A percentile compares a stretch with the other conserved stretches of the same genome.
These are phyloP conservation scores for Eumeta japonica DNA, from an alignment of 1,140 invertebrate genomes.

Conservation along the genomic window DNA sequence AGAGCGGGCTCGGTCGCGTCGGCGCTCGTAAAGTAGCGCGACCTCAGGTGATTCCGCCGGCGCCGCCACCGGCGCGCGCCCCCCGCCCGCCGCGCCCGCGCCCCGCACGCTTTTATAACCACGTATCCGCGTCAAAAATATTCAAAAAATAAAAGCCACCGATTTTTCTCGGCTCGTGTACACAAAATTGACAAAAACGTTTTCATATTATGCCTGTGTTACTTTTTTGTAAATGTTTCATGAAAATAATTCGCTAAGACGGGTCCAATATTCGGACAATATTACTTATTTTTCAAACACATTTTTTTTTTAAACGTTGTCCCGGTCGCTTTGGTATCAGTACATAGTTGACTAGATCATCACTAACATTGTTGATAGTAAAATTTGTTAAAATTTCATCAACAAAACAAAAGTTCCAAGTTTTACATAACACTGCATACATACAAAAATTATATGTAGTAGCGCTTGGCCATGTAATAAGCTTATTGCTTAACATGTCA, in stretches of 20 bases:
- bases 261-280: too few relatives aligned
- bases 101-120: conserved; percentile 6
- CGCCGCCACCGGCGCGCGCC: conserved; percentile 9
- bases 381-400: too few relatives aligned
- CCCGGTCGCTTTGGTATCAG: too few relatives aligned
- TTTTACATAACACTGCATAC: too few relatives aligned
- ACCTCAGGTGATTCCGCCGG: conserved; percentile 51
- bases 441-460: too few relatives aligned
- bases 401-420: too few relatives aligned
- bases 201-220: conserved; percentile 11
- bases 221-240: too few relatives aligned
- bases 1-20: conserved; percentile 28
- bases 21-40: conserved; percentile 49
- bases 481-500: too few relatives aligned
- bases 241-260: too few relatives aligned
- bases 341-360: too few relatives aligned
- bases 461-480: too few relatives aligned
- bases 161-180: conserved; percentile 12
- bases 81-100: background rate
- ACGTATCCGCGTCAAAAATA: conserved; percentile 9
- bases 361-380: too few relatives aligned
- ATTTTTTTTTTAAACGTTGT: conserved; percentile 13
- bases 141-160: conserved; percentile 12
- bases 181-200: conserved; percentile 10
- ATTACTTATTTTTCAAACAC: conserved; percentile 12